Base-by-base conservation (phyloP, 2,888 invertebrate genomes). In the Phania funesta region DNA sequence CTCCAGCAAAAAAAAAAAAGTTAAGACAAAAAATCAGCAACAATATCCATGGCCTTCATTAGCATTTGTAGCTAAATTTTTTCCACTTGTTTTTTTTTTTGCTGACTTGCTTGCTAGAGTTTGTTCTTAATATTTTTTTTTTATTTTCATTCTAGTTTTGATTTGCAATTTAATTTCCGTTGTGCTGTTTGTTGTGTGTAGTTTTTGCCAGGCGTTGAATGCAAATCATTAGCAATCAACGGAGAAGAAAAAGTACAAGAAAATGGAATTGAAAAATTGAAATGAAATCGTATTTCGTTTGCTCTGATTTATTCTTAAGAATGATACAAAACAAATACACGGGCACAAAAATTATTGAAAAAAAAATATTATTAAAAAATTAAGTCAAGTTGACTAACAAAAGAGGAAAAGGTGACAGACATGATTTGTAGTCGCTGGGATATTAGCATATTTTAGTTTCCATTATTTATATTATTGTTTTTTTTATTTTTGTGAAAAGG, bases 141-240 rank as follows among this genome's bases (percentile, higher is more conserved):
- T 77, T 35, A 52, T 65, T 54, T 1, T 13, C 41, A 29, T 56
- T 77, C 62, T 58, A 71, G 46, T 41, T 62, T 41, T 65, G 76
- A 76, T 80, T 76, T 82, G 81, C 67, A 82, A 82, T 77, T 82
- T 82, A 82, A 82, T 82, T 82, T 82, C 81, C 81, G 81, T 62
- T 68, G 54, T 73, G 46, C 35, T 58, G 68, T 52, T 48, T 52
- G 52, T 41, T 29, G 50, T 38, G 48, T 62, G 46, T 18, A n/a
- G 20, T 8, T n/a, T 38, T 50, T 74, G 56, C 60, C 62, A 29
- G 68, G 71, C 50, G 77, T 50, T 74, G 77, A 82, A 82, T 82
- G 64, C 77, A 82, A 82, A 77, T 82, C 77, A 82, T 82, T 82
- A 77, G 73, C 58, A 56, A 75, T 74, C 80, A 75, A 46, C 62